These are phyloP conservation scores for Chascanopsetta lugubris DNA, from an alignment of 2,113 vertebrate species.

Conservation along the genomic window DNA sequence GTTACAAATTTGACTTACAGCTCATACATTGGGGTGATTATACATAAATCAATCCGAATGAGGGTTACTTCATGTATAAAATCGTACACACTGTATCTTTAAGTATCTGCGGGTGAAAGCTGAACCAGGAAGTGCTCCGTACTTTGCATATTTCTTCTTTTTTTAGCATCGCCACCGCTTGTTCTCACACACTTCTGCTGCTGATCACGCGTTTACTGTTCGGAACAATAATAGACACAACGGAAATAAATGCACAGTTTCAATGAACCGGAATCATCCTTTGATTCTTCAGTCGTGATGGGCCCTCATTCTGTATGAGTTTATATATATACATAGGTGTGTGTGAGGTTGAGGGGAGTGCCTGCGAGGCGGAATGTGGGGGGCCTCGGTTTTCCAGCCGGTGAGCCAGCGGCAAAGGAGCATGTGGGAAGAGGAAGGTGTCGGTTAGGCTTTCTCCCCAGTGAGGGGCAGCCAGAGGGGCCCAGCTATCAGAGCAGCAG, in stretches of 20 bases:
- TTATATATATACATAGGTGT: constrained; percentile 8
- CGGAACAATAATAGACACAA: background rate
- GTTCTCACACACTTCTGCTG: background rate
- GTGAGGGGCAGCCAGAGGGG: constrained; percentile 66
- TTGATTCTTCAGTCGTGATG: background rate
- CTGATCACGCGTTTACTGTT: background rate
- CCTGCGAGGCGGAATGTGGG: constrained; percentile 42
- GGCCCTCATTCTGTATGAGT: background rate
- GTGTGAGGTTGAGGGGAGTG: constrained; percentile 22
- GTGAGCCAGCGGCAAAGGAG: constrained; percentile 62
- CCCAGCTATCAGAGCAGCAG: constrained; percentile 63
- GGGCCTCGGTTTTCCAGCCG: constrained; percentile 63
- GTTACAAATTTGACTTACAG: too few relatives aligned
- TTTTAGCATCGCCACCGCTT: background rate
- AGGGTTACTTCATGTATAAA: too few relatives aligned
- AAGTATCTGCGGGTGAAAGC: background rate
- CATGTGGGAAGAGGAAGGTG: constrained; percentile 70
- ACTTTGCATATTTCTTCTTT: background rate
- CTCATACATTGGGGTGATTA: too few relatives aligned
- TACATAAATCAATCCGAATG: too few relatives aligned
- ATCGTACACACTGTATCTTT: background rate
- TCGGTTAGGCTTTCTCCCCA: constrained; percentile 61
- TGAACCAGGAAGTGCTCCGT: constrained; percentile 10
- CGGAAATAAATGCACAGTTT: background rate
- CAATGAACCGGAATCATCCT: background rate